phyloP scores from a whole-genome alignment of 1,140 invertebrate species.

The Drosophila baimaii region DNA sequence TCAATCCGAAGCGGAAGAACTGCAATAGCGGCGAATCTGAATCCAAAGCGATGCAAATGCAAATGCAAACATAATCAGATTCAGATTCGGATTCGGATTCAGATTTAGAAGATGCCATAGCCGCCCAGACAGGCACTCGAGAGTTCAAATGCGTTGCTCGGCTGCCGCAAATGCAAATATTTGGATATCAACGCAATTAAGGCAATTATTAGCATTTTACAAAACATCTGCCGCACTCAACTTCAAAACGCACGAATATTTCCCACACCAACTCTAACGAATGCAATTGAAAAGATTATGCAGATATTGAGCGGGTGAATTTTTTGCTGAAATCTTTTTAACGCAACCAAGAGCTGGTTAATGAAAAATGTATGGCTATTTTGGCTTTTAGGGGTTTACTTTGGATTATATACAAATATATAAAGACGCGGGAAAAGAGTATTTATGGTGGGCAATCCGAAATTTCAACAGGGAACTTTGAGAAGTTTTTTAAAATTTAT shows the following conservation, averaged over 20 bases:
- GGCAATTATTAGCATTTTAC: conserved; percentile 60
- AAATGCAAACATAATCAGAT: conserved; percentile 68
- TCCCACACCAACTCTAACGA: conserved; percentile 22
- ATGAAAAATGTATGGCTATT: conserved; percentile 33
- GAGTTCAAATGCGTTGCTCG: conserved; percentile 62
- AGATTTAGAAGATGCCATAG: conserved; percentile 26
- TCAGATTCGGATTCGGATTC: conserved; percentile 22
- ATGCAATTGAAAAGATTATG: conserved; percentile 50
- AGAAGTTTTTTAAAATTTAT: neutral
- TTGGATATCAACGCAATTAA: conserved; percentile 66
- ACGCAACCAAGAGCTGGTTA: conserved; percentile 32
- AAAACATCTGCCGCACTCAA: conserved; percentile 56
- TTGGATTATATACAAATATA: neutral
- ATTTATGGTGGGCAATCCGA: neutral
- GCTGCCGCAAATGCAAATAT: conserved; percentile 48
- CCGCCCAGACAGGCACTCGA: conserved; percentile 54
- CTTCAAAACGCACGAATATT: conserved; percentile 25
- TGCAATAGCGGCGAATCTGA: conserved; percentile 7
- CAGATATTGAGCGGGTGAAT: conserved; percentile 18
- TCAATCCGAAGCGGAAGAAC: conserved; percentile 49
- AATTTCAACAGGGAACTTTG: neutral
- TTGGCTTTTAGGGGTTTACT: conserved; percentile 1
- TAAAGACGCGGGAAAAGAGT: neutral
- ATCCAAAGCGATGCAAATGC: conserved; percentile 22
- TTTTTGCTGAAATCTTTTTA: conserved; percentile 21